These are phyloP conservation scores for Netelia virgata DNA, from an alignment of 2,888 invertebrate genomes.

Conservation along the genomic window DNA sequence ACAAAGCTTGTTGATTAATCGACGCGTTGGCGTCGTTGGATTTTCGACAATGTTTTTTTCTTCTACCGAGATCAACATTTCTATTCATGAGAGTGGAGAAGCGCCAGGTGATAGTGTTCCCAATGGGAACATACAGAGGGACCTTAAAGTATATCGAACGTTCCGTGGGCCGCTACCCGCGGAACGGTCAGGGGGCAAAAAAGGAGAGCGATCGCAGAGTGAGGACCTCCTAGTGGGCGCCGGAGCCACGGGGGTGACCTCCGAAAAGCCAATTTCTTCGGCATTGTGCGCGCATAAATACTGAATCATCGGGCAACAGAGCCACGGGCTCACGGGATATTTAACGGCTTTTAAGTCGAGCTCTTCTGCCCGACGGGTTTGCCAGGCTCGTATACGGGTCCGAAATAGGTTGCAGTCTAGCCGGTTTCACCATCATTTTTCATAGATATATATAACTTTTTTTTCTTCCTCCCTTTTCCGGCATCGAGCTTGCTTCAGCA, in stretches of 20 bases:
- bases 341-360: constrained; percentile 80
- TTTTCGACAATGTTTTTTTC: constrained; percentile 25
- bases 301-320: constrained; percentile 78
- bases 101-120: constrained; percentile 61
- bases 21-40: constrained; percentile 29
- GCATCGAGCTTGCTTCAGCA: constrained; percentile 19
- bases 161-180: constrained; percentile 20
- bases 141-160: constrained; percentile 54
- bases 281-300: constrained; percentile 81
- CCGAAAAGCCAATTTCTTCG: constrained; percentile 79
- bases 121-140: constrained; percentile 35
- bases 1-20: background rate
- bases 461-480: constrained; percentile 3
- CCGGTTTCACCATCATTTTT: constrained; percentile 58
- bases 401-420: constrained; percentile 27
- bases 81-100: constrained; percentile 47
- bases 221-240: constrained; percentile 78
- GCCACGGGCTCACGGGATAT: constrained; percentile 73
- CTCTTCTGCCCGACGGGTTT: constrained; percentile 28
- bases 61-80: constrained; percentile 43
- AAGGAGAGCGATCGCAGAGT: constrained; percentile 69
- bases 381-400: constrained; percentile 5
- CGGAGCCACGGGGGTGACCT: constrained; percentile 75
- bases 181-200: constrained; percentile 32
- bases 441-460: constrained; percentile 31